Base-by-base conservation (phyloP, 2,113 vertebrate species). In the sheep (Ovis aries) region DNA sequence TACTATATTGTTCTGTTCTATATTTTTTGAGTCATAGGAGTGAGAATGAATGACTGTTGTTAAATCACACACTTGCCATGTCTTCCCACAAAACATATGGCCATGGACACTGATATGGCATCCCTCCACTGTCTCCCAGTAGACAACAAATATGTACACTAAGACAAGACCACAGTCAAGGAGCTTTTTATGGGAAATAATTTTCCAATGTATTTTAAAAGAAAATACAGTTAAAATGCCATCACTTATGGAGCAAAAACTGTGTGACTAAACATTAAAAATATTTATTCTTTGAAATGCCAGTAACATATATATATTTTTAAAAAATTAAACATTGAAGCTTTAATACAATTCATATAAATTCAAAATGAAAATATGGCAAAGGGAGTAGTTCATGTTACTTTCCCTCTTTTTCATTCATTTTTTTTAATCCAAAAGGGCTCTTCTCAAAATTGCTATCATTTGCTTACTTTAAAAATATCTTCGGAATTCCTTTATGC, bases 281-380 rank as follows among this genome's bases (percentile, higher is more conserved):
- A 82, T 86, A 59, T 43, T 83, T 95, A 83, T 77, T 92, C 19
- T 92, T 87, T 94, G 31, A 97, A 88, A 95, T 94, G 13, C 10
- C 19, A 88, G 5, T 60, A 81, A 85, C 55, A n/a, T 74, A 36
- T 50, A 78, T 1, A 88, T 60, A 67, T 62, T 94, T 94, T 52
- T 23, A 74, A 87, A 90, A 81, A 92, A 94, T 94, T 94, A 82
- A 95, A 50, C 74, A 88, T 43, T 59, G 17, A 84, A n/a, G 6
- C 31, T 91, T 92, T 86, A 96, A 82, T 78, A 45, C 29, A 78
- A 52, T 52, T 86, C 36, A 57, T 29, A 89, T 83, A 88, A 71
- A 52, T 87, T 64, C 91, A 91, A 93, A 95, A 43, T 91, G 91
- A 94, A 97, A 91, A 25, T 36, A 84, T 15, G 8, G 23, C 15